Evolutionary conservation across 2,113 vertebrate species (phyloP), one percentile per base, ranked within the genome.

Genomic region (Nothoprocta perdicaria): DNA sequence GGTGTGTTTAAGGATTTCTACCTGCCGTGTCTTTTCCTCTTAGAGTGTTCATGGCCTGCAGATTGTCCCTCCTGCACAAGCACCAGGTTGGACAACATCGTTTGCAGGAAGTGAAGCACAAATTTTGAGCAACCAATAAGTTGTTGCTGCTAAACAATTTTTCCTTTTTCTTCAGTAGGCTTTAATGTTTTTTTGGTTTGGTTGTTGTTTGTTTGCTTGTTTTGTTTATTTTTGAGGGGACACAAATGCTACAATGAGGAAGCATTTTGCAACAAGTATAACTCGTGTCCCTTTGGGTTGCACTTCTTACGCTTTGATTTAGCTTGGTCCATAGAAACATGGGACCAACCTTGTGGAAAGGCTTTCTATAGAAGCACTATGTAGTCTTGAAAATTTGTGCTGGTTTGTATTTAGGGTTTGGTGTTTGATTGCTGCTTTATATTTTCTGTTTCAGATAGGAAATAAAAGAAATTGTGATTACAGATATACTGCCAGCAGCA

Each of bases 371-470:
- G 8, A 87, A 79, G 8, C 5, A 31, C 17, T 79, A 9, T 45
- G 35, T 5, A 4, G 48, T 81, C 52, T 38, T 85, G 27, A 19
- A 68, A 23, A 8, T 38, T 73, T 55, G 40, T 73, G 3, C 12
- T 84, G 74, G 73, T 53, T 86, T 29, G 4, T 29, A 66, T 17
- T 4, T 62, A 24, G 29, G 82, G 14, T 90, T 58, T 21, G 40
- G 8, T 8, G 52, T 76, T 72, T 86, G 12, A 2, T 88, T 71
- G 21, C 19, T 63, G 8, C 12, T 84, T 90, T 74, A 83, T 31
- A 23, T 24, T 84, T 88, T 93, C 73, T 52, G 10, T 15, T 88
- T 80, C 43, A 87, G 94, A 76, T 21, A 55, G 38, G 50, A 86
- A 75, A 68, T 55, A 3, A 73, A 91, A 94, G 35, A 61, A 90